These are phyloP conservation scores for Heteractis magnifica DNA, from an alignment of 92 coral and sea anemone species.

Conservation along the genomic window DNA sequence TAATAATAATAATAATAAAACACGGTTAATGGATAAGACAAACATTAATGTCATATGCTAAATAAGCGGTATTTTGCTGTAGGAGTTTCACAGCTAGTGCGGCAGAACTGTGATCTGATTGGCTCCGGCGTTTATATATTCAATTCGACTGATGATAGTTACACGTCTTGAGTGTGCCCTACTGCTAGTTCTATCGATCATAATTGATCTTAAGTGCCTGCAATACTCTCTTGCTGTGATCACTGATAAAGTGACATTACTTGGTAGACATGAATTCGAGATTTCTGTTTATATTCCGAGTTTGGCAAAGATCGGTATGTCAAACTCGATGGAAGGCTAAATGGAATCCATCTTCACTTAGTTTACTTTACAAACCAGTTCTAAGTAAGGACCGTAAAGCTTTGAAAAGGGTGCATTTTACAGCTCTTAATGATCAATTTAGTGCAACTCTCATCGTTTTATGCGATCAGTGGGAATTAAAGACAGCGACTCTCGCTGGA, in stretches of 20 bases:
- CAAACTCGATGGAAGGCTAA: not conserved
- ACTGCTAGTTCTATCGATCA: not conserved
- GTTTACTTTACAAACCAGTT: not conserved
- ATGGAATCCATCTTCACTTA: not conserved
- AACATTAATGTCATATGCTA: no score
- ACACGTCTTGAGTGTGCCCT: not conserved
- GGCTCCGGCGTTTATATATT: not conserved
- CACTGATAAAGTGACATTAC: not conserved
- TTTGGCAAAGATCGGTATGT: not conserved
- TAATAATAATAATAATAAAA: no score
- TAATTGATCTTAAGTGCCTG: not conserved
- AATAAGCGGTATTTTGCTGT: not conserved
- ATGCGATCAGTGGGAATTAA: not conserved
- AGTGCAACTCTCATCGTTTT: not conserved
- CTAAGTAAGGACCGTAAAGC: not conserved
- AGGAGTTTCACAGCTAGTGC: not conserved
- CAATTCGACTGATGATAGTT: not conserved
- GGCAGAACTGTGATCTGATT: not conserved
- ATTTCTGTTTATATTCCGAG: not conserved
- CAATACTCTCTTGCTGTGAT: not conserved
- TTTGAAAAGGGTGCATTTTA: not conserved
- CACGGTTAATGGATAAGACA: no score
- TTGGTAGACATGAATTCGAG: not conserved
- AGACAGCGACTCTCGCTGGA: not conserved
- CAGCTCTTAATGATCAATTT: not conserved